Evolutionary conservation across 2,113 vertebrate species (phyloP).

Genomic region (Rhea americana): DNA sequence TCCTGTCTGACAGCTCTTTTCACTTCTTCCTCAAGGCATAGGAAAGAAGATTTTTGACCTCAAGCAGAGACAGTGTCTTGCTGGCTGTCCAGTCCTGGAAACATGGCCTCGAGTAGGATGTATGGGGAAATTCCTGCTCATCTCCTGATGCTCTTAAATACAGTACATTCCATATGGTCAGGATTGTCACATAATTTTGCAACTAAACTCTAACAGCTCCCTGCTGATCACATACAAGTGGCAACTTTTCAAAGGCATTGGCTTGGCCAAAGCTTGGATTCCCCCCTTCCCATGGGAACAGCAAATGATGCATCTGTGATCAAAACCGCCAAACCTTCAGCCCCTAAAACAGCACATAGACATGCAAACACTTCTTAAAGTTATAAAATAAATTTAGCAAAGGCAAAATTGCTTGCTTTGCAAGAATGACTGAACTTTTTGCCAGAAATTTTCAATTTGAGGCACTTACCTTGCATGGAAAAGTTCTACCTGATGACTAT

Average conservation of each 20-base stretch:
- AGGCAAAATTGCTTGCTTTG: not conserved
- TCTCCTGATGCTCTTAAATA: not conserved
- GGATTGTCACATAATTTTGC: constrained; percentile 57
- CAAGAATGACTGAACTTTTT: not conserved
- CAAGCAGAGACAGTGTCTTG: not conserved
- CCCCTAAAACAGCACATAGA: not conserved
- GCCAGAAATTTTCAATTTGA: not conserved
- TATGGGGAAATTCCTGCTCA: constrained; percentile 17
- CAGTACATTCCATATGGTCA: constrained; percentile 38
- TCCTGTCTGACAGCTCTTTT: not conserved
- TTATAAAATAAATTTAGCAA: constrained; percentile 24
- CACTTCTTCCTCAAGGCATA: not conserved
- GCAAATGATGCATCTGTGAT: constrained; percentile 34
- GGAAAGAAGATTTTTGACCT: not conserved
- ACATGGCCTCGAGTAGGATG: not conserved
- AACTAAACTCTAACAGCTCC: constrained; percentile 51
- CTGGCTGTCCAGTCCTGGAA: not conserved
- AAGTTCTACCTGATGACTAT: not conserved
- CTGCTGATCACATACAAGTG: constrained; percentile 51
- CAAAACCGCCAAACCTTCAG: constrained; percentile 32
- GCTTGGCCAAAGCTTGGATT: constrained; percentile 21
- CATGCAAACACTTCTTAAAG: constrained; percentile 20
- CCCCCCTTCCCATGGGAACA: not conserved
- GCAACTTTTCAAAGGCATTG: constrained; percentile 48
- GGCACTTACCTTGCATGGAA: not conserved